Evolutionary conservation across 2,113 vertebrate genomes (phyloP).

Genomic region (Vidua chalybeata): DNA sequence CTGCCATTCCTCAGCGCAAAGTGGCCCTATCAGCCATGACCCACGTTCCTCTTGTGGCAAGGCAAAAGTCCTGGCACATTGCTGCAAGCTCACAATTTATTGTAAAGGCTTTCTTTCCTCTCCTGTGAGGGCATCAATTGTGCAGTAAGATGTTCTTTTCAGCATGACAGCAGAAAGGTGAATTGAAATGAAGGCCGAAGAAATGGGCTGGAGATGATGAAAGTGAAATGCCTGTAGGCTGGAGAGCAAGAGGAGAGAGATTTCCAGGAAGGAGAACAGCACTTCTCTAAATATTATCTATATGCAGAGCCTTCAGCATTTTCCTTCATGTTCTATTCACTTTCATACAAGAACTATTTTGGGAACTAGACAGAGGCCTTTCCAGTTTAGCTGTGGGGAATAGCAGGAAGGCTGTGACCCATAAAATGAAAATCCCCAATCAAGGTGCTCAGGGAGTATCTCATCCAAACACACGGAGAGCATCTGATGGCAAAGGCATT

Average conservation of each 20-base stretch:
- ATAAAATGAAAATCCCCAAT: not conserved
- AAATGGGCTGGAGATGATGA: not conserved
- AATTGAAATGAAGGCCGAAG: not conserved
- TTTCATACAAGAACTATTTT: not conserved
- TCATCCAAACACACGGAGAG: not conserved
- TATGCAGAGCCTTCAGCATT: not conserved
- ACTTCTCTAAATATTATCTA: not conserved
- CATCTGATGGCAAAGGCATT: not conserved
- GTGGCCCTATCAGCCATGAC: not conserved
- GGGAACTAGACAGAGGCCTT: not conserved
- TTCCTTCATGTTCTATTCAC: not conserved
- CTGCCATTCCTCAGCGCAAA: not conserved
- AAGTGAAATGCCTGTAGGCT: not conserved
- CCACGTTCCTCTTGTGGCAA: fast-evolving
- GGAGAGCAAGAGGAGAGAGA: not conserved
- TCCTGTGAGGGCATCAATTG: not conserved
- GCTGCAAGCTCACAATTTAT: not conserved
- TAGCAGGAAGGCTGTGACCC: not conserved
- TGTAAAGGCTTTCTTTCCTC: not conserved
- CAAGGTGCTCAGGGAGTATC: not conserved
- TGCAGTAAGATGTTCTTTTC: not conserved
- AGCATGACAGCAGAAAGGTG: not conserved
- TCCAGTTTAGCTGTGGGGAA: not conserved
- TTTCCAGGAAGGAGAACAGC: not conserved
- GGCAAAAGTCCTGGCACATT: not conserved